These are phyloP conservation scores for Apolygus lucorum DNA, from an alignment of 1,140 invertebrate species.

Conservation along the genomic window DNA sequence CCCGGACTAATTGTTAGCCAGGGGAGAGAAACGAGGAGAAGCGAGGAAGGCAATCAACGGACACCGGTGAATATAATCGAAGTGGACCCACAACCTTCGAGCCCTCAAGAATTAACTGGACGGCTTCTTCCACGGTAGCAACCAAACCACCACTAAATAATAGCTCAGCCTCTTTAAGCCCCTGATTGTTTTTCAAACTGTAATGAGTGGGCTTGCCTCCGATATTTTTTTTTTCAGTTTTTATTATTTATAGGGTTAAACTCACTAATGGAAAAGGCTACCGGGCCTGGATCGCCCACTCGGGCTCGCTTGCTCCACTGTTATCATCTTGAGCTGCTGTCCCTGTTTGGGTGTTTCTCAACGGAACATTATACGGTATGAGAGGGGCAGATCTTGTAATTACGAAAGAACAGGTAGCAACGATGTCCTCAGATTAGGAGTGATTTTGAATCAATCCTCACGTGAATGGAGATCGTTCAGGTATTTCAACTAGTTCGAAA, in stretches of 20 bases:
- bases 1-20: slow-evolving; percentile 17
- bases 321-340: no score
- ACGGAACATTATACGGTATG: neutral
- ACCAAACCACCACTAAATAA: slow-evolving; percentile 16
- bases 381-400: no score
- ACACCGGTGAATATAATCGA: slow-evolving; percentile 18
- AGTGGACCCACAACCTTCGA: neutral
- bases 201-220: slow-evolving; percentile 22
- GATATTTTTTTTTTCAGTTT: slow-evolving; percentile 2
- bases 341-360: neutral
- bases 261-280: slow-evolving; percentile 23
- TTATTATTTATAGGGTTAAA: slow-evolving; percentile 28
- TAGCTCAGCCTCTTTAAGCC: slow-evolving; percentile 17
- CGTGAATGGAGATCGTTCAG: no score
- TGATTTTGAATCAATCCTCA: neutral
- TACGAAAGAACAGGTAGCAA: neutral
- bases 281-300: slow-evolving; percentile 13
- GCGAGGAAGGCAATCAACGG: slow-evolving; percentile 8
- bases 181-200: slow-evolving; percentile 24
- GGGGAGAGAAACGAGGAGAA: no score
- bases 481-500: no score
- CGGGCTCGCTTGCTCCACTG: neutral
- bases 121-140: slow-evolving; percentile 11
- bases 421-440: slow-evolving; percentile 14
- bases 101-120: slow-evolving; percentile 18